phyloP scores from a whole-genome alignment of 2,888 invertebrate species.

The Synergus japonicus region DNA sequence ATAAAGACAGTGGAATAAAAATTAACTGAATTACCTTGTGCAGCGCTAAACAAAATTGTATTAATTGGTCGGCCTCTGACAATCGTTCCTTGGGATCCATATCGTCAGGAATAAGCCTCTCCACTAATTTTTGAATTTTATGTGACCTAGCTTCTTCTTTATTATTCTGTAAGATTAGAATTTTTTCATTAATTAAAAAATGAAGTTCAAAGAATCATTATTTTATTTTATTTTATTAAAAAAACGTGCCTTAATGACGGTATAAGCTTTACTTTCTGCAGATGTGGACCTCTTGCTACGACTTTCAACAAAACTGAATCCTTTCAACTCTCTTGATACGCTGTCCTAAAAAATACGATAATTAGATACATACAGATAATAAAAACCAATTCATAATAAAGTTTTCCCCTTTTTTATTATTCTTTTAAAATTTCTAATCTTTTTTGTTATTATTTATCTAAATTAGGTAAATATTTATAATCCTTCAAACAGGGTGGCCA shows the following conservation, averaged over 20 bases:
- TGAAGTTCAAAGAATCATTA: not conserved
- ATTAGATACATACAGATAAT: slow-evolving; percentile 45
- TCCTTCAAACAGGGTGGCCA: too few relatives aligned
- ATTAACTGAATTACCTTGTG: slow-evolving; percentile 70
- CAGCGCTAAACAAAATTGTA: slow-evolving; percentile 76
- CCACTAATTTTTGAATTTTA: slow-evolving; percentile 74
- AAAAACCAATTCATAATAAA: too few relatives aligned
- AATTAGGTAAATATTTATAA: too few relatives aligned
- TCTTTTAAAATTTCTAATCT: too few relatives aligned
- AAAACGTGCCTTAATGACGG: slow-evolving; percentile 73
- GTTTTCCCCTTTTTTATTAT: too few relatives aligned
- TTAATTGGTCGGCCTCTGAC: slow-evolving; percentile 75
- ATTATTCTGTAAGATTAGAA: slow-evolving; percentile 66
- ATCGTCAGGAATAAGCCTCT: slow-evolving; percentile 73
- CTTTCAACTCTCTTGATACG: slow-evolving; percentile 14
- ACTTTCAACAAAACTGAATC: slow-evolving; percentile 34
- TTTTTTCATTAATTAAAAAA: not conserved
- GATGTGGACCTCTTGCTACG: slow-evolving; percentile 65
- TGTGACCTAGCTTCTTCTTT: slow-evolving; percentile 73
- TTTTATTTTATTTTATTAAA: not conserved
- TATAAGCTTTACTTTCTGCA: slow-evolving; percentile 74
- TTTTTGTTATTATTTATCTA: too few relatives aligned
- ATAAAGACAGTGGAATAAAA: not conserved
- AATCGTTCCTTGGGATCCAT: slow-evolving; percentile 73
- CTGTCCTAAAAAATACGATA: slow-evolving; percentile 32